Evolutionary conservation across 2,888 invertebrate species (phyloP).

Genomic region (Neoascia interrupta): DNA sequence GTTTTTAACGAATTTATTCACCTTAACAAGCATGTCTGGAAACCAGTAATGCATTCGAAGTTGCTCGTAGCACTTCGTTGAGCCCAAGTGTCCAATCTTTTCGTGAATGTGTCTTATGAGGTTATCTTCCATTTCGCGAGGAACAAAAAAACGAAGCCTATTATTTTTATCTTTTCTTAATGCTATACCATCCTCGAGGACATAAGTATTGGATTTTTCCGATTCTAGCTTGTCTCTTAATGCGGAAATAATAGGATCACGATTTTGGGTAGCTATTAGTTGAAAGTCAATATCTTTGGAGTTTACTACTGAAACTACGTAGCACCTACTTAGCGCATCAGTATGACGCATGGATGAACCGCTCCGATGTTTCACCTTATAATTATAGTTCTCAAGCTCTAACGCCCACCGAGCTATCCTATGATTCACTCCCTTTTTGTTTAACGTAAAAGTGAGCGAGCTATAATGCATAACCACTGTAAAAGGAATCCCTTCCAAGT

Average conservation of each 20-base stretch:
- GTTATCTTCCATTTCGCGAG: slow-evolving; percentile 17
- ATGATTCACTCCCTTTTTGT: slow-evolving; percentile 1
- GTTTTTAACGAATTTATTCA: slow-evolving; percentile 75
- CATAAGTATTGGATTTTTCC: background rate
- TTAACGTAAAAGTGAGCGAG: background rate
- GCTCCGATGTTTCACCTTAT: slow-evolving; percentile 15
- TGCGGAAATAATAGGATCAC: background rate
- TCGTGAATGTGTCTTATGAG: slow-evolving; percentile 42
- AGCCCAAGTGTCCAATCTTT: slow-evolving; percentile 43
- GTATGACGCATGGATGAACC: slow-evolving; percentile 18
- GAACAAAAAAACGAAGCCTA: slow-evolving; percentile 34
- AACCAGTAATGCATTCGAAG: background rate
- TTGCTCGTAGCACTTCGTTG: slow-evolving; percentile 33
- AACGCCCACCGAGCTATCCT: slow-evolving; percentile 9
- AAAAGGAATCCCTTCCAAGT: slow-evolving; percentile 10
- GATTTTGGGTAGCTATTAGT: background rate
- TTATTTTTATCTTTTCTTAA: background rate
- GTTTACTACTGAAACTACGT: background rate
- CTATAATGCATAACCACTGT: slow-evolving; percentile 5
- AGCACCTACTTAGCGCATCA: slow-evolving; percentile 15
- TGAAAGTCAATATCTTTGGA: slow-evolving; percentile 17
- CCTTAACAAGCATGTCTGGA: slow-evolving; percentile 68
- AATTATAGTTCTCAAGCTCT: slow-evolving; percentile 14
- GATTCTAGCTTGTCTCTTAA: too few relatives aligned
- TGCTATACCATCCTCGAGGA: slow-evolving; percentile 2